phyloP scores from a whole-genome alignment of 2,888 invertebrate genomes.

The Margaritifera margaritifera region DNA sequence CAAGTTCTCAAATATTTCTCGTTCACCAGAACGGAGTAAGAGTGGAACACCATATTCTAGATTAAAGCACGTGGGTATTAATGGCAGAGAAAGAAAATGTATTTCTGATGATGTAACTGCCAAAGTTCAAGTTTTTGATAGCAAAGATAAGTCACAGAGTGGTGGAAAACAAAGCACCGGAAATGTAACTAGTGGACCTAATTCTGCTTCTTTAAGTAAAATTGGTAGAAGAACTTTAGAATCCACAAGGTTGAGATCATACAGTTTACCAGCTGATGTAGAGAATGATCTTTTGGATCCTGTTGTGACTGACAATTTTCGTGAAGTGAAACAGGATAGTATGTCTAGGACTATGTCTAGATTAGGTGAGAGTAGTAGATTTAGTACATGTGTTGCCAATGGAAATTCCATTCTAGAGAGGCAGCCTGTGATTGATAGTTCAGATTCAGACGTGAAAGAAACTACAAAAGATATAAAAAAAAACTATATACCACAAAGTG shows the following conservation, averaged over 20 bases:
- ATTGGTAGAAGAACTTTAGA: no score
- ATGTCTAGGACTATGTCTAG: slow-evolving; percentile 31
- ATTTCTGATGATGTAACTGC: slow-evolving; percentile 47
- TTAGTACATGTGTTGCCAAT: neutral
- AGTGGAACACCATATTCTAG: slow-evolving; percentile 28
- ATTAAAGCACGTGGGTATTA: slow-evolving; percentile 29
- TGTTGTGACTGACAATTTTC: slow-evolving; percentile 21
- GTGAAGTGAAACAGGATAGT: slow-evolving; percentile 35
- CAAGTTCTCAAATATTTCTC: slow-evolving; percentile 19
- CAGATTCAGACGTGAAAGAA: slow-evolving; percentile 6
- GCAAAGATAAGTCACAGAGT: slow-evolving; percentile 8
- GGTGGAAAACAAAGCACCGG: slow-evolving; percentile 16
- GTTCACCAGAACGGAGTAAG: slow-evolving; percentile 32
- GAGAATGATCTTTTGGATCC: slow-evolving; percentile 29
- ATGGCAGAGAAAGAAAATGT: slow-evolving; percentile 37
- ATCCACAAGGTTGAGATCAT: slow-evolving; percentile 28
- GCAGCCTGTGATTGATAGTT: neutral
- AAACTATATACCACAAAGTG: slow-evolving; percentile 7
- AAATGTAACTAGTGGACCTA: neutral
- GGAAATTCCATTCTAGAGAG: neutral
- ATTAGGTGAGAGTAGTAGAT: slow-evolving; percentile 6
- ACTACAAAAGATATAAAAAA: slow-evolving; percentile 8
- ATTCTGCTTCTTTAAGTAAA: no score
- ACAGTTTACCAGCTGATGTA: slow-evolving; percentile 30
- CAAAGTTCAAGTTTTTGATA: slow-evolving; percentile 23